Percentiles rank a stretch among this genome's conserved stretches.
phyloP scores from a whole-genome alignment of 2,113 vertebrate species.

The Orientallactaga bullata region DNA sequence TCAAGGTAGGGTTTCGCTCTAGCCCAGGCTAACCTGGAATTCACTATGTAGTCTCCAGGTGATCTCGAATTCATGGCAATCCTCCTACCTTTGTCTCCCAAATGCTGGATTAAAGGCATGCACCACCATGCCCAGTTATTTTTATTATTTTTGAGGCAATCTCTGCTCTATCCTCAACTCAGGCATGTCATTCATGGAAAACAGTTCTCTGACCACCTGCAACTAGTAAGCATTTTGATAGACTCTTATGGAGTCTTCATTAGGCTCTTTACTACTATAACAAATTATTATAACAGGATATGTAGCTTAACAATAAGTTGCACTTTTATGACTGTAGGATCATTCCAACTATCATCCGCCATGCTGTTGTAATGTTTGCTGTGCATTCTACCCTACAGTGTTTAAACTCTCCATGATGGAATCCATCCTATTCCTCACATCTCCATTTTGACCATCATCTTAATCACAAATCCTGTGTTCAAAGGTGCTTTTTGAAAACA shows the following conservation, averaged over 20 bases:
- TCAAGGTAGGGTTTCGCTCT: no score
- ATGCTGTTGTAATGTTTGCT: not conserved
- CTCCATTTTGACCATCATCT: not conserved
- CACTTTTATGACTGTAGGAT: not conserved
- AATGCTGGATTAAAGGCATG: no score
- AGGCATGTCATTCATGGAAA: not conserved
- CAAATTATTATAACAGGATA: not conserved
- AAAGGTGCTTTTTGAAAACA: conserved; percentile 19
- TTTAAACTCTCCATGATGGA: not conserved
- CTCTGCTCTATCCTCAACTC: not conserved
- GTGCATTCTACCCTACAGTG: not conserved
- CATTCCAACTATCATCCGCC: not conserved
- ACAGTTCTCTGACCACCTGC: not conserved
- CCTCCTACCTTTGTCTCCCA: no score
- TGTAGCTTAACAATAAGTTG: not conserved
- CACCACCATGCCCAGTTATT: no score
- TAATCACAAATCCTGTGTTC: not conserved
- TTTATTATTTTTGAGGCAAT: not conserved
- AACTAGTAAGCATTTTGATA: not conserved
- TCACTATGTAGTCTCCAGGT: no score
- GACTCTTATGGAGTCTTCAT: not conserved
- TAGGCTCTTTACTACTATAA: not conserved
- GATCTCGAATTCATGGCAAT: no score
- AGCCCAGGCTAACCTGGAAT: no score
- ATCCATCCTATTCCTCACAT: not conserved